Base-by-base conservation (phyloP, 2,797 vertebrate genomes). In the Saxicola maurus region DNA sequence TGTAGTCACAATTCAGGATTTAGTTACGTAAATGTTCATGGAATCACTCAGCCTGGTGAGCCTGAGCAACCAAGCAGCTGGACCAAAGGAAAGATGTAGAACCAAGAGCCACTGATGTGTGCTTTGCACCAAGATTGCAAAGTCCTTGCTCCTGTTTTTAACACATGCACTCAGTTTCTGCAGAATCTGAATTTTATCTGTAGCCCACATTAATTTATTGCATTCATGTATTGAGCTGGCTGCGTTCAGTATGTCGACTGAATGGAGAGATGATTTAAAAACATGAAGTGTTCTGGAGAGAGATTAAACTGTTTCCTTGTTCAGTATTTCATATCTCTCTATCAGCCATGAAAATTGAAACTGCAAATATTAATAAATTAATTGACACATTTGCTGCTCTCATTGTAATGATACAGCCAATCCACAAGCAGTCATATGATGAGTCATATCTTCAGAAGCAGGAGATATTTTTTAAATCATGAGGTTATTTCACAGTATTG, bases 291-390 rank as follows among this genome's bases (percentile, higher is more conserved):
- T 79, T 94, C 87, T 93, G 89, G 53, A 89, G 74, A 72, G 73
- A 93, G 94, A 86, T 89, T 86, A 82, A 91, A 92, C 67, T 76
- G 64, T 78, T 94, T 89, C 72, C 73, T 75, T 86, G 69, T 87
- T 80, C 62, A 57, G 66, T 81, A 72, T 89, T 86, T 95, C 10
- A 5, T 87, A 35, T 89, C 38, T 93, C 82, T 93, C 77, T 85
- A 75, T 76, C 80, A 92, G 38, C 80, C 23, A 16, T 82, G 67
- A 82, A 91, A 91, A 94, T 87, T 78, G 84, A 89, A 94, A 81
- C 40, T 56, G 62, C 67, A 87, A 64, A 55, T 89, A 81, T 92
- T 91, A 90, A 94, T 93, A 80, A 74, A 85, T 64, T 82, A 94
- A 75, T 86, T 66, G 81, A 60, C 87, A 86, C 28, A 21, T 94